These are phyloP conservation scores for Anoplius nigerrimus DNA, from an alignment of 2,888 invertebrate genomes.

Conservation along the genomic window DNA sequence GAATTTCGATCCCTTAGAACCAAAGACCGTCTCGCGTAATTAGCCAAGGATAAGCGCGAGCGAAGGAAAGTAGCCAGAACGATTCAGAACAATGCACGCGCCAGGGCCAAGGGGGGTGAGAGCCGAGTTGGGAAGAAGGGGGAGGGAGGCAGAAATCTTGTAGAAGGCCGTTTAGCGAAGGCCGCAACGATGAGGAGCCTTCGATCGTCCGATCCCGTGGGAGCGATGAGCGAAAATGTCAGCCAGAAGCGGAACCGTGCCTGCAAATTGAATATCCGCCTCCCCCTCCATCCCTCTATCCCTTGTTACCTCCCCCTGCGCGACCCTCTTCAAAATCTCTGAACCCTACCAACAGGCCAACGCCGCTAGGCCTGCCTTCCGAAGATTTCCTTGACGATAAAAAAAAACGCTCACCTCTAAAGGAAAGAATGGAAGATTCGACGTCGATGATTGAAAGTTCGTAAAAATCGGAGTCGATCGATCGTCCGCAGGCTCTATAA, in stretches of 20 bases:
- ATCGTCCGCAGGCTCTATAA: too few relatives aligned
- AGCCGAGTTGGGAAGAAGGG: background rate
- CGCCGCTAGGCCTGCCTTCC: too few relatives aligned
- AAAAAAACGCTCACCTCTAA: too few relatives aligned
- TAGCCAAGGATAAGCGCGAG: too few relatives aligned
- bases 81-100: background rate
- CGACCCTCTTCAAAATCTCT: background rate
- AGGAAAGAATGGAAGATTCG: too few relatives aligned
- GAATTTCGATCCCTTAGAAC: too few relatives aligned
- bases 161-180: conserved; percentile 35
- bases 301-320: conserved; percentile 29
- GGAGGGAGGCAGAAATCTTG: conserved; percentile 26
- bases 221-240: conserved; percentile 70
- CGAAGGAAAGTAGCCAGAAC: too few relatives aligned
- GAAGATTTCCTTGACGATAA: background rate
- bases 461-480: too few relatives aligned
- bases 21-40: too few relatives aligned
- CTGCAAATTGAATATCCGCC: conserved; percentile 65
- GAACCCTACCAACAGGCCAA: too few relatives aligned
- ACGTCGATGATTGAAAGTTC: conserved; percentile 26
- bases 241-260: conserved; percentile 64
- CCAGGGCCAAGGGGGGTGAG: background rate
- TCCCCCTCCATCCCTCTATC: conserved; percentile 32
- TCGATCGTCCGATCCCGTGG: conserved; percentile 56
- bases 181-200: conserved; percentile 39